These are phyloP conservation scores for Amiota minor DNA, from an alignment of 2,888 invertebrate genomes.

Conservation along the genomic window DNA sequence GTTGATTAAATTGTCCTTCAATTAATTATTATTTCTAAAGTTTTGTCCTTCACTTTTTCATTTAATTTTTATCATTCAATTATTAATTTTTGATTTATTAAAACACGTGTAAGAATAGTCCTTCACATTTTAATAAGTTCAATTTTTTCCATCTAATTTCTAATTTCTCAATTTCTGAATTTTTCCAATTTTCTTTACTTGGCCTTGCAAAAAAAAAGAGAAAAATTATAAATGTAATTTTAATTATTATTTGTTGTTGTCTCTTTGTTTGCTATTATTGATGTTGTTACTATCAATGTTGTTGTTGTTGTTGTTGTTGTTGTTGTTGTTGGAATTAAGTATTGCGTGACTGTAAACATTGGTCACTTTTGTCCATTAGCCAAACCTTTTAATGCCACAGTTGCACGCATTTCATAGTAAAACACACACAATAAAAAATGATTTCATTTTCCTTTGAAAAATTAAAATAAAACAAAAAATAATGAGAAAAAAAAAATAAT, in stretches of 20 bases:
- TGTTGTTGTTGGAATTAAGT: conserved; percentile 47
- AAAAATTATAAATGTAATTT: neutral
- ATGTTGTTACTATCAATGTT: too few relatives aligned
- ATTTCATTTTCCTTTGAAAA: conserved; percentile 18
- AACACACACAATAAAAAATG: conserved; percentile 8
- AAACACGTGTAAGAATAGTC: conserved; percentile 15
- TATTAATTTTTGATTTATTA: too few relatives aligned
- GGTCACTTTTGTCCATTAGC: conserved; percentile 61
- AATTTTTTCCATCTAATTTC: neutral
- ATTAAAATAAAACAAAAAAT: too few relatives aligned
- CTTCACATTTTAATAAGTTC: conserved; percentile 45
- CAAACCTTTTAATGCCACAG: conserved; percentile 47
- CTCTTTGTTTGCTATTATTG: conserved; percentile 19
- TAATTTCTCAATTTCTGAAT: neutral
- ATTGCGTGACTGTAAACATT: conserved; percentile 65
- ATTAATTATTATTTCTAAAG: too few relatives aligned
- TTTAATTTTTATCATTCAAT: too few relatives aligned
- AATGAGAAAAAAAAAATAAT: too few relatives aligned
- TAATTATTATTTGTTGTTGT: conserved; percentile 15
- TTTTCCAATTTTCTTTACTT: neutral
- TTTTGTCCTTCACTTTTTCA: too few relatives aligned
- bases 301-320: conserved; percentile 32
- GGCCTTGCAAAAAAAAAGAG: neutral
- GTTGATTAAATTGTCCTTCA: too few relatives aligned
- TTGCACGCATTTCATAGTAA: conserved; percentile 48